Conservation (phyloP, 1,140 invertebrate species). For the Bombyx mori region ASM3026992v2 NC_085116.1:11526501-11527000, state of each 20-base stretch:
- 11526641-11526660: neutral
- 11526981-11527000: too few relatives aligned
- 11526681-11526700: conserved; percentile 41
- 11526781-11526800: conserved; percentile 67
- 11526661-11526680: neutral
- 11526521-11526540: too few relatives aligned
- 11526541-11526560: too few relatives aligned
- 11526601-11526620: too few relatives aligned
- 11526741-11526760: conserved; percentile 70
- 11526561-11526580: too few relatives aligned
- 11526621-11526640: neutral
- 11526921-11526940: conserved; percentile 10
- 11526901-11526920: conserved; percentile 11
- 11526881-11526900: conserved; percentile 19
- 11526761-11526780: conserved; percentile 67
- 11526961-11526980: too few relatives aligned
- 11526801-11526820: conserved; percentile 63
- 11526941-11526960: too few relatives aligned
- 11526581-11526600: too few relatives aligned
- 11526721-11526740: conserved; percentile 68
- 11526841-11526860: conserved; percentile 43
- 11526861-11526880: conserved; percentile 39
- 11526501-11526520: too few relatives aligned
- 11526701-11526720: conserved; percentile 54
- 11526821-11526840: conserved; percentile 34